A percentile compares a stretch with the other conserved stretches of the same genome.
Conservation (phyloP, 64 coral and sea anemone genomes). For the Platygyra sinensis region DNA sequence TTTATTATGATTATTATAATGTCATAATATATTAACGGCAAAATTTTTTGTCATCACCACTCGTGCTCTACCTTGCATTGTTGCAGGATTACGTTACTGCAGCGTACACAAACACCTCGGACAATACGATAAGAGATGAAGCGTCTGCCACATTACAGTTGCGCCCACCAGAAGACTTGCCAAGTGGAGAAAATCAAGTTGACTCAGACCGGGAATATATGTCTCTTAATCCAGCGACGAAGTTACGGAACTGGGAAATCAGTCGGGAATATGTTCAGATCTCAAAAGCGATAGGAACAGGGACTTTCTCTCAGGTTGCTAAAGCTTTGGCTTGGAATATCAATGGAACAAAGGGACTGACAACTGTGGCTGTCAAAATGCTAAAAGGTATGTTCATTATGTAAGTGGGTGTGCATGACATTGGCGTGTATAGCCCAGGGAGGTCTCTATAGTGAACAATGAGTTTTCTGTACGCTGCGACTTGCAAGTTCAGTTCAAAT, state of each 20-base stretch:
- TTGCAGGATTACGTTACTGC: not conserved
- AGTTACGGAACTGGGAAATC: conserved; percentile 57
- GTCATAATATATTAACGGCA: too few relatives aligned
- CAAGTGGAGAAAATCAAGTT: not conserved
- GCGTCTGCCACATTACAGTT: not conserved
- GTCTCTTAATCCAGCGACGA: not conserved
- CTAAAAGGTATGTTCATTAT: conserved; percentile 46
- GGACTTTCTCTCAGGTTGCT: conserved; percentile 80
- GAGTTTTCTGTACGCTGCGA: too few relatives aligned
- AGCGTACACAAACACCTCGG: not conserved
- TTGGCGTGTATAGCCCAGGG: too few relatives aligned
- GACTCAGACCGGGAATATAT: not conserved
- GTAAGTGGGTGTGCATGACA: not conserved
- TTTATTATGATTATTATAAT: too few relatives aligned
- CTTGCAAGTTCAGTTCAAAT: too few relatives aligned
- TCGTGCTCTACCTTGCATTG: too few relatives aligned
- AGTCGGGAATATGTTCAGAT: conserved; percentile 42
- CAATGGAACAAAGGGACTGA: conserved; percentile 47
- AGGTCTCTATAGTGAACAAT: too few relatives aligned
- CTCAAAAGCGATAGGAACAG: conserved; percentile 69
- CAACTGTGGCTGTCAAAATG: conserved; percentile 85
- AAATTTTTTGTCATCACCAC: too few relatives aligned
- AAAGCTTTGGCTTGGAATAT: conserved; percentile 46
- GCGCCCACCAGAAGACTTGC: not conserved
- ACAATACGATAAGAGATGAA: not conserved